Evolutionary conservation across 2,888 invertebrate genomes (phyloP).

Genomic region (Phragmatobia fuliginosa): DNA sequence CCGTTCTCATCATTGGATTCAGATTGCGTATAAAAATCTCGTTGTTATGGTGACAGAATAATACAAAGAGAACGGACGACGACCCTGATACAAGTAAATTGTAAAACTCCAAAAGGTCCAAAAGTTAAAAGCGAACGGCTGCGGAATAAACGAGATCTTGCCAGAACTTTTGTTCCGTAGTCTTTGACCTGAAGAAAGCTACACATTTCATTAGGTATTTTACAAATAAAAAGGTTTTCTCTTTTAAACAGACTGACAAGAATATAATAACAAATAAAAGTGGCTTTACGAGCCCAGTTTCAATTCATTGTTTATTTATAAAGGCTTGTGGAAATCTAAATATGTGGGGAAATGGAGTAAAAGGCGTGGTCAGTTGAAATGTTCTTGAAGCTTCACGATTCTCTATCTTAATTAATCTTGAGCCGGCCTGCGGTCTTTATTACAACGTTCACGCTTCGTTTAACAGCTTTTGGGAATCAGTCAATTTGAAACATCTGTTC

Average conservation of each 20-base stretch:
- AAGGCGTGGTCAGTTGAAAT: slow-evolving; percentile 67
- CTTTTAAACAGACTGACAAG: not conserved
- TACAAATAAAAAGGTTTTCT: not conserved
- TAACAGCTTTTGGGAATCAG: slow-evolving; percentile 72
- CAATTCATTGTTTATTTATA: slow-evolving; percentile 15
- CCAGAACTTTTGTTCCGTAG: not conserved
- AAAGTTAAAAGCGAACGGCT: not conserved
- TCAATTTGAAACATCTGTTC: slow-evolving; percentile 71
- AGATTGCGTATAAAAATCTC: not conserved
- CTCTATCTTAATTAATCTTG: slow-evolving; percentile 80
- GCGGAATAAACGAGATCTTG: not conserved
- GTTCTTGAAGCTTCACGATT: slow-evolving; percentile 62
- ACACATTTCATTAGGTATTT: slow-evolving; percentile 9
- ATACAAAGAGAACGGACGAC: not conserved
- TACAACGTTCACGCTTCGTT: slow-evolving; percentile 75
- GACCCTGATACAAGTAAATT: not conserved
- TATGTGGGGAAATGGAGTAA: slow-evolving; percentile 57
- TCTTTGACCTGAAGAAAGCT: slow-evolving; percentile 7
- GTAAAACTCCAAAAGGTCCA: not conserved
- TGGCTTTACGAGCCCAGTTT: slow-evolving; percentile 1
- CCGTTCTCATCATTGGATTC: not conserved
- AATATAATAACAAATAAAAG: slow-evolving; percentile 1
- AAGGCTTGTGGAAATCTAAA: slow-evolving; percentile 7
- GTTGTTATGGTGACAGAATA: not conserved
- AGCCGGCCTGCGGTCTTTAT: slow-evolving; percentile 72